Percentiles rank a stretch among this genome's conserved stretches.
Conservation (phyloP, 2,797 vertebrate species). For the Cossypha dichroa region DNA sequence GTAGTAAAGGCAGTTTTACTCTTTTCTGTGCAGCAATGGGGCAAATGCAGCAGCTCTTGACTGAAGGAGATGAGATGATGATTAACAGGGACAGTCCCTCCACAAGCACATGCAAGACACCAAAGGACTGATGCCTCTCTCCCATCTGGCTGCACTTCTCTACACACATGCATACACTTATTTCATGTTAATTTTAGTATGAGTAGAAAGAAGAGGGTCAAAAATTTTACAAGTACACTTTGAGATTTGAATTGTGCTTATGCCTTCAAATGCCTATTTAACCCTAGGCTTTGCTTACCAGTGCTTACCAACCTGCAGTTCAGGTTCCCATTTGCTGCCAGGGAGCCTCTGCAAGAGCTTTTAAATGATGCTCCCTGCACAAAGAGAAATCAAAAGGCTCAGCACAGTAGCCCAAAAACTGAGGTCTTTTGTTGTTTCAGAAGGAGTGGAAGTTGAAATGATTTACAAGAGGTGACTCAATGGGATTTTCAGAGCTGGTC, state of each 20-base stretch:
- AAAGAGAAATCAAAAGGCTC: not conserved
- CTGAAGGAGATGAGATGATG: not conserved
- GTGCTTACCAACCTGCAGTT: not conserved
- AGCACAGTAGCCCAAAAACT: not conserved
- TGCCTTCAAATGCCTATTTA: not conserved
- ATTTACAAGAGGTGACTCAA: not conserved
- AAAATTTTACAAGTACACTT: not conserved
- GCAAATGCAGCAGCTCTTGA: not conserved
- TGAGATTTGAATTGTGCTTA: not conserved
- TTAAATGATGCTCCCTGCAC: not conserved
- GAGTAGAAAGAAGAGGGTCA: not conserved
- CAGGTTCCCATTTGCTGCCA: not conserved
- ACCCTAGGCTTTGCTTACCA: not conserved
- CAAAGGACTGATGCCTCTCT: not conserved
- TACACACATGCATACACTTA: fast-evolving
- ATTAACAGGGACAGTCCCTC: not conserved
- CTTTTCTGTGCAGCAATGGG: not conserved
- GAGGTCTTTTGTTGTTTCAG: not conserved
- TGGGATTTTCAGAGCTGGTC: not conserved
- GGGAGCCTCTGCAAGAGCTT: not conserved
- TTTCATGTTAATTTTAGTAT: not conserved
- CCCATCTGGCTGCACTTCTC: not conserved
- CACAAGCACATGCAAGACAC: not conserved
- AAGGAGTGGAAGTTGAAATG: not conserved
- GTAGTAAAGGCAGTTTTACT: not conserved